These are phyloP conservation scores for Cinara cedri DNA, from an alignment of 2,888 invertebrate genomes.

Conservation along the genomic window DNA sequence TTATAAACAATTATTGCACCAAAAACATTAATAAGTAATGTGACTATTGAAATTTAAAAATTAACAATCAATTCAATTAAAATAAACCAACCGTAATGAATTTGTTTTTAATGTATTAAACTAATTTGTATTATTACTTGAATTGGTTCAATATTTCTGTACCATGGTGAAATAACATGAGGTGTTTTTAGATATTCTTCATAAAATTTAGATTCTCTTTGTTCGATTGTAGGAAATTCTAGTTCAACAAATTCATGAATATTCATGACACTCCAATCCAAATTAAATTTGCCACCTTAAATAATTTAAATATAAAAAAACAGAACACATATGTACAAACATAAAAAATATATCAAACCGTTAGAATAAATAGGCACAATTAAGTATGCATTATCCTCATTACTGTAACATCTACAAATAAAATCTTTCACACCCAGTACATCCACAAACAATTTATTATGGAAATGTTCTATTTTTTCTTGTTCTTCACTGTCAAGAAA, in stretches of 20 bases:
- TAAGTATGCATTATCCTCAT: constrained; percentile 48
- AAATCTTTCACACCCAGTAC: constrained; percentile 65
- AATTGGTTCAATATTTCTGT: constrained; percentile 63
- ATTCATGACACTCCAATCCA: constrained; percentile 39
- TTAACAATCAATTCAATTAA: neutral
- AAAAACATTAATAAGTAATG: constrained; percentile 56
- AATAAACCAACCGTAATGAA: too few relatives aligned
- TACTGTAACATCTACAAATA: constrained; percentile 31
- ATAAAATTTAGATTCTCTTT: constrained; percentile 47
- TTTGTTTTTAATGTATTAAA: too few relatives aligned
- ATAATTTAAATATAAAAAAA: constrained; percentile 29
- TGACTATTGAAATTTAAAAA: neutral
- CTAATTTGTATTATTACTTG: too few relatives aligned
- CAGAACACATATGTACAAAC: neutral
- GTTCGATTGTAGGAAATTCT: constrained; percentile 26
- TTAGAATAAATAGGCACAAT: constrained; percentile 64
- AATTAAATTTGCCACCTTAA: constrained; percentile 14
- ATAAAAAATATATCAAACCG: constrained; percentile 43
- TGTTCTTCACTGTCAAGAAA: constrained; percentile 23
- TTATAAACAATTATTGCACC: neutral
- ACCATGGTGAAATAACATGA: constrained; percentile 43
- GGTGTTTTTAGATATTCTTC: constrained; percentile 26
- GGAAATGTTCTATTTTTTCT: constrained; percentile 51
- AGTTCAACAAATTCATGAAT: constrained; percentile 29
- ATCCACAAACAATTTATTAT: constrained; percentile 57